Evolutionary conservation across 2,888 invertebrate genomes (phyloP), one percentile per base, ranked within the genome.

Genomic region (Molorchus minor): DNA sequence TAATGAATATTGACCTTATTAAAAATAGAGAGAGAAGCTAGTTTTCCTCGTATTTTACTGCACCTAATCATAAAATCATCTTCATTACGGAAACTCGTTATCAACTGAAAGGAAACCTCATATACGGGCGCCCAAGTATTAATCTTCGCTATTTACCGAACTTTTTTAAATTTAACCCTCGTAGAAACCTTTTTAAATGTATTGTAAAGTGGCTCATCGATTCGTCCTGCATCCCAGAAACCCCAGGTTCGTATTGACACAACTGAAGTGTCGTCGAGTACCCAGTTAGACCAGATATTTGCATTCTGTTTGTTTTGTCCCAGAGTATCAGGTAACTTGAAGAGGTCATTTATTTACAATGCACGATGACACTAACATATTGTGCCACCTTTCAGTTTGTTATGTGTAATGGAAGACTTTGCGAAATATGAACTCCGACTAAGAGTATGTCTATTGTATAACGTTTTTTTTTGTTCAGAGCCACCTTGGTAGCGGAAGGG

Each of bases 261-360:
- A 54, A 44, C 58, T 60, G 44, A 36, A 64, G 63, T 58, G 46
- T 40, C 56, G 54, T 17, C 41, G 35, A 57, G 36, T 46, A 58
- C 43, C 57, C 62, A 43, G 62, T 59, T 59, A 41, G 53, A 59
- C 56, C 59, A 62, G 59, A 59, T 63, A 69, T 71, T 72, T 70
- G 69, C 73, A 71, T 72, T 71, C 60, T 67, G 56, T 64, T 67
- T 67, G 64, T 63, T 67, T 70, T 69, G 65, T 64, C 54, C 60
- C 54, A 46, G 64, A 61, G 58, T 61, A 65, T 64, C 71, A 71
- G 71, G 73, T 73, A 73, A 65, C 67, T 53, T 44, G 55, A 54
- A 58, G 52, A 65, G 58, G 62, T 65, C 65, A 65, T 65, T 69
- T 69, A 64, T 65, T 67, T 67, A 65, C 67, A 63, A 58, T 65